Conservation (phyloP, 2,888 invertebrate species). For the Morinoia aosen region DNA sequence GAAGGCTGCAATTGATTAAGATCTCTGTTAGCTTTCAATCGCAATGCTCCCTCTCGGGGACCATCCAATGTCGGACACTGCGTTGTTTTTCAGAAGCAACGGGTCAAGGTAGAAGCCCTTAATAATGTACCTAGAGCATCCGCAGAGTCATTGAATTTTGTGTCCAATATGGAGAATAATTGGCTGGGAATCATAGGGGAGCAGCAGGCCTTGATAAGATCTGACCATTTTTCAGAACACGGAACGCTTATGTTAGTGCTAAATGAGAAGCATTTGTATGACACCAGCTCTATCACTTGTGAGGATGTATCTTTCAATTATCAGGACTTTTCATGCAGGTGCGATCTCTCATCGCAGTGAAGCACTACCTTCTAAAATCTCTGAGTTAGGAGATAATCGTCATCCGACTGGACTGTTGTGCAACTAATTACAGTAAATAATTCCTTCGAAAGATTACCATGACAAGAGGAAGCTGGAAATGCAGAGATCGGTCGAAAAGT, state of each 20-base stretch:
- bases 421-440: background rate
- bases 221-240: background rate
- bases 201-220: background rate
- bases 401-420: background rate
- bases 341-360: background rate
- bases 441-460: background rate
- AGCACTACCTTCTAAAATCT: background rate
- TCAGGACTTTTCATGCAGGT: background rate
- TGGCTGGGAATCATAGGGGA: background rate
- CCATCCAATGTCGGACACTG: background rate
- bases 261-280: background rate
- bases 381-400: background rate
- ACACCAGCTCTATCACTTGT: background rate
- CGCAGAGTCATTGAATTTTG: background rate
- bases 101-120: background rate
- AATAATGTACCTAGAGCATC: background rate
- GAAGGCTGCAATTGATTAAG: background rate
- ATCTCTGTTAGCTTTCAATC: background rate
- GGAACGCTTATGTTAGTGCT: background rate
- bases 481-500: background rate
- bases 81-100: background rate
- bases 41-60: background rate
- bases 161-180: background rate
- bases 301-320: background rate
- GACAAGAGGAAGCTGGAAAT: background rate